Percentiles rank a stretch among this genome's conserved stretches.
Conservation (phyloP, 1,140 invertebrate genomes). For the Drosophila burlai region DNA sequence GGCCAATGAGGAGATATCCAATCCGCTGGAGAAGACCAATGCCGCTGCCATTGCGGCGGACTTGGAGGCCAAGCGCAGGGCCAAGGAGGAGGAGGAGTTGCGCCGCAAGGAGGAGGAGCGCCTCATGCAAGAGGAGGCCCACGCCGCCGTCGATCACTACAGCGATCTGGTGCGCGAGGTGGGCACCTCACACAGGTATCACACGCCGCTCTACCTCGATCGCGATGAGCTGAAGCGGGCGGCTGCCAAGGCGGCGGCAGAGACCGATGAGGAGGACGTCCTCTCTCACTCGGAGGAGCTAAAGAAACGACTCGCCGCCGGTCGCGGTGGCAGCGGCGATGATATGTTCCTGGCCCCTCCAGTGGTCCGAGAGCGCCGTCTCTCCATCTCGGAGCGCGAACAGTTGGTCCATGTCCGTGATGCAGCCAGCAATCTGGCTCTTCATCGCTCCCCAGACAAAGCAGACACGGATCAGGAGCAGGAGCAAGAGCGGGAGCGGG, state of each 20-base stretch:
- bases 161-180: constrained; percentile 91
- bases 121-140: constrained; percentile 87
- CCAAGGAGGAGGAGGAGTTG: constrained; percentile 73
- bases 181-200: constrained; percentile 86
- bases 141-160: constrained; percentile 92
- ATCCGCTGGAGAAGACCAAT: constrained; percentile 72
- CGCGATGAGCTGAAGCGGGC: constrained; percentile 88
- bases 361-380: constrained; percentile 61
- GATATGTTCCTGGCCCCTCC: constrained; percentile 62
- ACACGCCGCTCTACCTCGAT: constrained; percentile 87
- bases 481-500: background rate
- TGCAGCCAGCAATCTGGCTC: constrained; percentile 65
- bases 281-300: constrained; percentile 45
- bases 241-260: constrained; percentile 85
- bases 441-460: constrained; percentile 36
- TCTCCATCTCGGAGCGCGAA: constrained; percentile 76
- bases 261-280: constrained; percentile 37
- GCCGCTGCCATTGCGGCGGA: constrained; percentile 71
- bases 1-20: constrained; percentile 69
- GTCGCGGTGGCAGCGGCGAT: constrained; percentile 44
- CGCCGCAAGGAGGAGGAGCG: constrained; percentile 69
- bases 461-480: constrained; percentile 34
- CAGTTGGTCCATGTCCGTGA: constrained; percentile 79
- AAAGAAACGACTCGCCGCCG: constrained; percentile 51
- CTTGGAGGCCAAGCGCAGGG: constrained; percentile 64